Base-by-base conservation (phyloP, 2,797 vertebrate species). In the Amniataba percoides region DNA sequence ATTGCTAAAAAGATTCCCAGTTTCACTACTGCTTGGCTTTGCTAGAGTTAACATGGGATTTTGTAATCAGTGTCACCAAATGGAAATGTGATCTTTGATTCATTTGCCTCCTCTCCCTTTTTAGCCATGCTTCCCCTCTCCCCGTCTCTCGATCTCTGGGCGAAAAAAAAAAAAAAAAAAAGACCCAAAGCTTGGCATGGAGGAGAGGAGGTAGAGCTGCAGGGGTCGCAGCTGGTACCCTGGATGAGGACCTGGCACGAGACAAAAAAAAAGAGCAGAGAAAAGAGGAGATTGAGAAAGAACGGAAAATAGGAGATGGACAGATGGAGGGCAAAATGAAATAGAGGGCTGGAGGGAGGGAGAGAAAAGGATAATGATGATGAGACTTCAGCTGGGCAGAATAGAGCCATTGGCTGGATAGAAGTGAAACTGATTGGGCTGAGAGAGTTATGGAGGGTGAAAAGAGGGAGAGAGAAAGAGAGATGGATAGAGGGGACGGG, bases 241-340 rank as follows among this genome's bases (percentile, higher is more conserved):
- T 74, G 88, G 77, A 90, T 77, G 82, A 82, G 69, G 85, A 84
- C 78, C 86, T 88, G 85, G 91, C 80, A 82, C 49, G 27, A 71
- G 82, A 74, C 82, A 78, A 73, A 79, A 78, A 79, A 78, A 82
- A 74, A 64, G 45, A 77, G 61, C 43, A 70, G 48, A 87, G 71
- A 87, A 86, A 80, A 83, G 84, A 72, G 55, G 68, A 78, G 69
- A 83, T 55, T 46, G 78, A 77, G 81, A 84, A 80, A 81, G 82
- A 87, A 83, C 66, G 10, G 69, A 85, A 88, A 86, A 78, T 57
- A 62, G 71, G 75, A 89, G 86, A 91, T 84, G 83, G 92, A 91
- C 88, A 92, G 90, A 93, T 90, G 89, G 88, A 87, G 83, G 86
- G 70, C 69, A 82, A 84, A 86, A 89, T 87, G 78, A 86, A 92